These are phyloP conservation scores for Mionectes olivaceus DNA, from an alignment of 2,797 vertebrate genomes.

Conservation along the genomic window DNA sequence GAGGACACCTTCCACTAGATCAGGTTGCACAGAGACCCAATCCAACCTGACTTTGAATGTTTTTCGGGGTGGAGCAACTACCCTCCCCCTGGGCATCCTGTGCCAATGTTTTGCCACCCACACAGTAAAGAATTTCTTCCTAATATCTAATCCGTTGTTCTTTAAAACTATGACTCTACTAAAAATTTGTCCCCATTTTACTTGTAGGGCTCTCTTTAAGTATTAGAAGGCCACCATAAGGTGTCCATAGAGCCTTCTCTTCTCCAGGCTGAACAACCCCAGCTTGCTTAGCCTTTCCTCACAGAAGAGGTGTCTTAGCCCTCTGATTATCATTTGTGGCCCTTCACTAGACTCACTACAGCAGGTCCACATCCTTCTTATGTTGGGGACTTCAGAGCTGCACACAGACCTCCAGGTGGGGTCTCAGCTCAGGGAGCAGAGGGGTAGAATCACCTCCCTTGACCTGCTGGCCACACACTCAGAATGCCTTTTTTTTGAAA, in stretches of 20 bases:
- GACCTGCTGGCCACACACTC: neutral
- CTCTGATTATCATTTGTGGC: neutral
- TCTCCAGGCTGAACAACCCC: neutral
- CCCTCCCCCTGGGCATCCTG: neutral
- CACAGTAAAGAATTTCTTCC: neutral
- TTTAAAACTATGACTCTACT: neutral
- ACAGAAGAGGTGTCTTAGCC: rapidly evolving
- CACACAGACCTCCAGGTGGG: neutral
- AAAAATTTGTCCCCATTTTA: neutral
- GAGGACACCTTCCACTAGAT: neutral
- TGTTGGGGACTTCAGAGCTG: neutral
- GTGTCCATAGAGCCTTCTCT: neutral
- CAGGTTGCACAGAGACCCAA: neutral
- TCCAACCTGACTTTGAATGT: neutral
- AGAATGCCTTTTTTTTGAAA: neutral
- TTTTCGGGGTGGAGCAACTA: neutral
- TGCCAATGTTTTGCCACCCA: neutral
- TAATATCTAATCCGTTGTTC: neutral
- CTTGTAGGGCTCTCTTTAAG: neutral
- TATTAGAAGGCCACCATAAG: neutral
- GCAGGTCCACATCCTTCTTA: neutral
- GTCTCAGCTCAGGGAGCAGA: neutral
- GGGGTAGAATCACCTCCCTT: neutral
- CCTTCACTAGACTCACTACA: neutral
- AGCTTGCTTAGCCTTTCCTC: neutral